A percentile compares a stretch with the other conserved stretches of the same genome.
These are phyloP conservation scores for Pseudorhombus dupliciocellatus DNA, from an alignment of 2,113 vertebrate species.

Conservation along the genomic window DNA sequence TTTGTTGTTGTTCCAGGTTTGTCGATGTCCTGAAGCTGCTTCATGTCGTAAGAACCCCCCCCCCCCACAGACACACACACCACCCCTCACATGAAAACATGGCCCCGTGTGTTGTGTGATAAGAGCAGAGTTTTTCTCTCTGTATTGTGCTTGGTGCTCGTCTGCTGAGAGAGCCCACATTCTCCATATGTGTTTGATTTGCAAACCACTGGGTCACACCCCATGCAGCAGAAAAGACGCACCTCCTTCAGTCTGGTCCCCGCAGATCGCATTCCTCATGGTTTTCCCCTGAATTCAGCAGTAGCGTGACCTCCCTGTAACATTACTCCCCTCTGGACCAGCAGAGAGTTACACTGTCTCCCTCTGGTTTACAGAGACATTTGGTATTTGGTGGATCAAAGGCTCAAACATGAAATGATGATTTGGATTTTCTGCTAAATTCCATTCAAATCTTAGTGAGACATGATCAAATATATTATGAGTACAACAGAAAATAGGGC, in stretches of 20 bases:
- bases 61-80: not conserved
- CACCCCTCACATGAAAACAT: slow-evolving; percentile 10
- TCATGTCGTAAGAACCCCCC: slow-evolving; percentile 92
- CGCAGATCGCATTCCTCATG: slow-evolving; percentile 45
- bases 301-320: slow-evolving; percentile 14
- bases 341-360: not conserved
- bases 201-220: slow-evolving; percentile 32
- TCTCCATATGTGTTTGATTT: slow-evolving; percentile 67
- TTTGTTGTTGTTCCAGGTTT: slow-evolving; percentile 82
- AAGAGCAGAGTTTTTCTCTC: slow-evolving; percentile 23
- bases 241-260: slow-evolving; percentile 21
- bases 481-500: too few species aligned
- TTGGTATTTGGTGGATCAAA: not conserved
- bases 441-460: not conserved
- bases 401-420: not conserved
- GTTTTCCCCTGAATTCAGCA: slow-evolving; percentile 18
- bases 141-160: slow-evolving; percentile 13
- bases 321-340: not conserved
- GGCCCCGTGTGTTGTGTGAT: slow-evolving; percentile 4
- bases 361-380: not conserved
- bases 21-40: slow-evolving; percentile 97
- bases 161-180: slow-evolving; percentile 29
- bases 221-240: slow-evolving; percentile 9
- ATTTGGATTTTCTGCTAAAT: slow-evolving; percentile 9
- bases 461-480: not conserved